Evolutionary conservation across 2,113 vertebrate species (phyloP).

Genomic region (Prolemur simus): DNA sequence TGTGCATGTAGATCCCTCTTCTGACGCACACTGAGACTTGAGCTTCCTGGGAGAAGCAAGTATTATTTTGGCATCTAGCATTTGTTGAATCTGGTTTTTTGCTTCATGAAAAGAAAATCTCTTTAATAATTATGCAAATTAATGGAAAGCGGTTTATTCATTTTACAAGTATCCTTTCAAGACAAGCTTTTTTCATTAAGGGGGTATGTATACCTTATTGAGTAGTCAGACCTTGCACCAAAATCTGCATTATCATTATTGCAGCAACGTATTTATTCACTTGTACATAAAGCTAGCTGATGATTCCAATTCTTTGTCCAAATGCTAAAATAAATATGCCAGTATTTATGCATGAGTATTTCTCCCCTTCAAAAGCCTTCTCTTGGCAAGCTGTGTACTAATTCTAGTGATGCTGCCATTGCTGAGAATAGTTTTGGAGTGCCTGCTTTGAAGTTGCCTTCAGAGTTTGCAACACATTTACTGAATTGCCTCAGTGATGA

Average conservation of each 20-base stretch:
- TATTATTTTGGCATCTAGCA: background rate
- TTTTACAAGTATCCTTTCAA: conserved; percentile 36
- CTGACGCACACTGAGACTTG: background rate
- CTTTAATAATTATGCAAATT: conserved; percentile 26
- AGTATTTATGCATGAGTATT: conserved; percentile 44
- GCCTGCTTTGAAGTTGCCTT: conserved; percentile 34
- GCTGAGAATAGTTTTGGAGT: conserved; percentile 48
- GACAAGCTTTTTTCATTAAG: background rate
- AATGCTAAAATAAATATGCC: conserved; percentile 47
- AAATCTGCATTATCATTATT: conserved; percentile 43
- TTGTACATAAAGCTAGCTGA: background rate
- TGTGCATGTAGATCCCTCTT: background rate
- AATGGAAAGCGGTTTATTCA: background rate
- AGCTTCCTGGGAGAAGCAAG: background rate
- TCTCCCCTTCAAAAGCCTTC: conserved; percentile 11
- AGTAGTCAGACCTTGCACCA: background rate
- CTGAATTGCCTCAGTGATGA: background rate
- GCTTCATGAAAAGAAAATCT: background rate
- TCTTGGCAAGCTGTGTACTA: conserved; percentile 20
- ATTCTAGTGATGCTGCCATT: conserved; percentile 34
- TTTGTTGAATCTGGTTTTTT: background rate
- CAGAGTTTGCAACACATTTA: background rate
- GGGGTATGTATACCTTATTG: background rate
- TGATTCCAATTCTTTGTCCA: conserved; percentile 51
- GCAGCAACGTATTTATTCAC: background rate